phyloP scores from a whole-genome alignment of 2,888 invertebrate genomes.

The Mythimna ferrago region DNA sequence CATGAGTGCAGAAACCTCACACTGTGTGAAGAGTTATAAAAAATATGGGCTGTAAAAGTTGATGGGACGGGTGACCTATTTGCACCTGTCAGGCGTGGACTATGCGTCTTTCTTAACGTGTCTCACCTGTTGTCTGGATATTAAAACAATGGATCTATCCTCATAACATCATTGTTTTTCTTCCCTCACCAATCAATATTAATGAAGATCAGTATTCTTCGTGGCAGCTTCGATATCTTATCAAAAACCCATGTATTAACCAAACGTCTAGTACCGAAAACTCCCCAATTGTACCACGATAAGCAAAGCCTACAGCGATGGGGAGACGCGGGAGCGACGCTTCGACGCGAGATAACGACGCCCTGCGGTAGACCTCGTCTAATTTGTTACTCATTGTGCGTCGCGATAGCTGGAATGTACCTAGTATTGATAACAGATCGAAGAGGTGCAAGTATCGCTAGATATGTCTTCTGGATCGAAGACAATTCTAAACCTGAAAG shows the following conservation, averaged over 20 bases:
- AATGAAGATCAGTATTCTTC: constrained; percentile 27
- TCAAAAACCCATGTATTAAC: constrained; percentile 57
- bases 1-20: constrained; percentile 48
- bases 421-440: constrained; percentile 67
- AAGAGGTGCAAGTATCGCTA: constrained; percentile 54
- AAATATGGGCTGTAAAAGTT: constrained; percentile 54
- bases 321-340: constrained; percentile 70
- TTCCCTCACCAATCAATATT: constrained; percentile 12
- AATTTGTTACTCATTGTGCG: constrained; percentile 85
- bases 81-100: constrained; percentile 44
- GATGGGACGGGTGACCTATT: constrained; percentile 57
- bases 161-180: not conserved
- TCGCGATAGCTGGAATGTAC: constrained; percentile 79
- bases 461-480: constrained; percentile 22
- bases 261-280: constrained; percentile 59
- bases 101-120: not conserved
- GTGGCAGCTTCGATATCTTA: constrained; percentile 46
- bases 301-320: constrained; percentile 73
- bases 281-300: constrained; percentile 69
- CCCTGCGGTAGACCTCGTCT: constrained; percentile 77
- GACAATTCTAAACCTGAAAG: not conserved
- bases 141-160: not conserved
- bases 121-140: not conserved
- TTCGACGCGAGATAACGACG: constrained; percentile 73
- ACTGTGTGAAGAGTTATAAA: constrained; percentile 46